Percentiles rank a stretch among this genome's conserved stretches.
Evolutionary conservation across 2,113 vertebrate species (phyloP).

Genomic region (Rhipidura dahli): DNA sequence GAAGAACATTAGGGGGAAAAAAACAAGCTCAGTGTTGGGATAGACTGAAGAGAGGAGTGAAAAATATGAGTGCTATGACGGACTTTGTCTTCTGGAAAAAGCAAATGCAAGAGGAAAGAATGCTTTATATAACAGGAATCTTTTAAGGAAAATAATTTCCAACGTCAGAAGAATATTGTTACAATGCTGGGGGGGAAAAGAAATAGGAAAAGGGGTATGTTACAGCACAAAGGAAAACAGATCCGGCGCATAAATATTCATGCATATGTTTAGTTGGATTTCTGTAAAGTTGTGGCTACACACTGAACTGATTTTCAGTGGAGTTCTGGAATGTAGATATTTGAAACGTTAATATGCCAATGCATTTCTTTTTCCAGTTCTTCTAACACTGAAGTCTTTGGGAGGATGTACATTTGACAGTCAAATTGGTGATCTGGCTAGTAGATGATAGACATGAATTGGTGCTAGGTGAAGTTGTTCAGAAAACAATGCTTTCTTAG

Average conservation of each 20-base stretch:
- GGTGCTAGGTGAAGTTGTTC: not conserved
- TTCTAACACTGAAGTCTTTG: not conserved
- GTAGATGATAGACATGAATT: not conserved
- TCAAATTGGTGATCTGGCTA: not conserved
- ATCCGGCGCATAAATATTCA: not conserved
- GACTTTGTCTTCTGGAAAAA: constrained; percentile 17
- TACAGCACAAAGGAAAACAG: not conserved
- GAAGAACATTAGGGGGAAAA: not conserved
- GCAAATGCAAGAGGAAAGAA: not conserved
- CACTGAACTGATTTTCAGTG: not conserved
- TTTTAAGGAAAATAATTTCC: not conserved
- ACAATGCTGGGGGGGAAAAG: not conserved
- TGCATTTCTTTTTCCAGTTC: not conserved
- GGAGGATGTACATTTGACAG: not conserved
- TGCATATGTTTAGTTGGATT: not conserved
- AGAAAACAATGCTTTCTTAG: not conserved
- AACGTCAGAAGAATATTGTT: not conserved
- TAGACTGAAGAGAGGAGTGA: not conserved
- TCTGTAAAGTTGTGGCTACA: not conserved
- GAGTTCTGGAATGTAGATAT: not conserved
- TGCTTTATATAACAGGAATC: not conserved
- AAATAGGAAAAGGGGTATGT: not conserved
- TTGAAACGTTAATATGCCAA: not conserved
- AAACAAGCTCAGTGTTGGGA: not conserved
- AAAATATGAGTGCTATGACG: not conserved